phyloP scores from a whole-genome alignment of 1,140 invertebrate species.

The Zaprionus nigranus region DNA sequence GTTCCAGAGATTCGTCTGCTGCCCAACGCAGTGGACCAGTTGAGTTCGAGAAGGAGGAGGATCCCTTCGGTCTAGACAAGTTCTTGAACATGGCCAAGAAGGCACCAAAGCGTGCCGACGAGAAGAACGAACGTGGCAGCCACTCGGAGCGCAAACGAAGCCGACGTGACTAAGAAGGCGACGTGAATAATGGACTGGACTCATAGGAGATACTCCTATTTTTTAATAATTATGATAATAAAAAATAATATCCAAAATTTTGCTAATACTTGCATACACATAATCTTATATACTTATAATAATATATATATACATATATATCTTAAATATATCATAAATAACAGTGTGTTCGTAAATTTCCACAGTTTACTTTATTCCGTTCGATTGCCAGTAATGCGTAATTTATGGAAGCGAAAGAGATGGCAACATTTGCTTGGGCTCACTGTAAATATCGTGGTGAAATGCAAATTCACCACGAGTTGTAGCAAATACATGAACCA shows the following conservation, averaged over 20 bases:
- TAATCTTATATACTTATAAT: slow-evolving; percentile 13
- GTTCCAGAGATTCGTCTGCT: slow-evolving; percentile 87
- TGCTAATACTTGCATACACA: slow-evolving; percentile 21
- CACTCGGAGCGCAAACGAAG: slow-evolving; percentile 69
- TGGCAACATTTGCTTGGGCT: background rate
- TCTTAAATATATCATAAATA: slow-evolving; percentile 3
- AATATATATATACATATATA: background rate
- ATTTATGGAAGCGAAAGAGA: background rate
- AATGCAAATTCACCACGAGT: background rate
- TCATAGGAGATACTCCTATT: slow-evolving; percentile 9
- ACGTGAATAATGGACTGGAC: slow-evolving; percentile 1
- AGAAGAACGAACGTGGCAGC: slow-evolving; percentile 67
- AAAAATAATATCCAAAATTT: slow-evolving; percentile 6
- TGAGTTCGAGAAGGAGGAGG: slow-evolving; percentile 97
- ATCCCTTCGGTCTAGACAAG: slow-evolving; percentile 99
- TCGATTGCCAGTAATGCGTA: background rate
- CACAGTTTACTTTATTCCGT: background rate
- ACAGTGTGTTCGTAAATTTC: background rate
- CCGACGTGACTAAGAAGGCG: slow-evolving; percentile 53
- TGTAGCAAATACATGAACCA: too few species aligned
- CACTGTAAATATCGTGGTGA: background rate
- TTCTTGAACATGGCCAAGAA: slow-evolving; percentile 98
- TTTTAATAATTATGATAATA: slow-evolving; percentile 10
- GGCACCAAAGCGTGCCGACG: slow-evolving; percentile 85
- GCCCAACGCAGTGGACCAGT: slow-evolving; percentile 94